phyloP scores from a whole-genome alignment of 2,888 invertebrate species.

The Heterodera filipjevi region DNA sequence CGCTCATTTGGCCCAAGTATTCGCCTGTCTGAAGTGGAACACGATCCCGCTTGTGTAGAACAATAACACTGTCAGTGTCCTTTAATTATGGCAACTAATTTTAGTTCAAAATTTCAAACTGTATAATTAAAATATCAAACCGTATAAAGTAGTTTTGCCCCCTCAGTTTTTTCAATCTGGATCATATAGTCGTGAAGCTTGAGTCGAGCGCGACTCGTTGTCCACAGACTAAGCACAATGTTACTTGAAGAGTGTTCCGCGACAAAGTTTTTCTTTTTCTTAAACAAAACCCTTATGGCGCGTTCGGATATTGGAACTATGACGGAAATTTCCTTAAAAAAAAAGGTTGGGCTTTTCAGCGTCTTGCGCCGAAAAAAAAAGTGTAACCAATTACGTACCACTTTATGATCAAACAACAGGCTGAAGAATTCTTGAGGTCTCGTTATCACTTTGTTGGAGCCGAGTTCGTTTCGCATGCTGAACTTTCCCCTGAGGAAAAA shows the following conservation, averaged over 20 bases:
- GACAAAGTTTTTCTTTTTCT: constrained; percentile 18
- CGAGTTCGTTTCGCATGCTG: constrained; percentile 19
- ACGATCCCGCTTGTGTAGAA: not conserved
- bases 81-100: not conserved
- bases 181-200: constrained; percentile 15
- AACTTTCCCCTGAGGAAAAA: constrained; percentile 28
- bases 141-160: constrained; percentile 13
- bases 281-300: not conserved
- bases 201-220: constrained; percentile 8
- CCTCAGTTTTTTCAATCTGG: not conserved
- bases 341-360: not conserved
- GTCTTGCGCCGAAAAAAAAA: too few species aligned
- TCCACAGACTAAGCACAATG: constrained; percentile 16
- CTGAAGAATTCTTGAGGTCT: not conserved
- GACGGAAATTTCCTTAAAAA: not conserved
- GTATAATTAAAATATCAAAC: not conserved
- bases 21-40: constrained; percentile 7
- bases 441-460: not conserved
- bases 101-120: not conserved
- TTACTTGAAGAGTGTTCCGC: constrained; percentile 8
- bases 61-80: constrained; percentile 20
- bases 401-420: constrained; percentile 14
- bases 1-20: constrained; percentile 12
- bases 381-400: too few species aligned
- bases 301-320: not conserved